Percentiles rank a stretch among this genome's conserved stretches.
Evolutionary conservation across 2,797 vertebrate genomes (phyloP).

Genomic region (Falco peregrinus): DNA sequence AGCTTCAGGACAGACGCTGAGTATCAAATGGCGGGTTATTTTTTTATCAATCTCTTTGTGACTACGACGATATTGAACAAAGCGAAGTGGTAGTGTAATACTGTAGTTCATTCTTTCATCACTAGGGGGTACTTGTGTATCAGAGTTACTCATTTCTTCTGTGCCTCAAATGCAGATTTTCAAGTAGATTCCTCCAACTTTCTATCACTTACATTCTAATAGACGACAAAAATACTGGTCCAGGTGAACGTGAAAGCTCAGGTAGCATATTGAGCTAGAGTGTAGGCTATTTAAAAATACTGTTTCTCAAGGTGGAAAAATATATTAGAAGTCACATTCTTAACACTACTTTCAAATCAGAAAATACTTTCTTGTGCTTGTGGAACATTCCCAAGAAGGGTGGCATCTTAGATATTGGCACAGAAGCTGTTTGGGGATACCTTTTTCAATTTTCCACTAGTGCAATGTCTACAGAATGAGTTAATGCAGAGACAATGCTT

Average conservation of each 20-base stretch:
- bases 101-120: slow-evolving; percentile 34
- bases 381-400: not conserved
- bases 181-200: not conserved
- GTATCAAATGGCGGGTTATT: not conserved
- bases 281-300: not conserved
- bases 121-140: slow-evolving; percentile 62
- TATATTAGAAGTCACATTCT: not conserved
- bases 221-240: not conserved
- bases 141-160: not conserved
- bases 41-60: not conserved
- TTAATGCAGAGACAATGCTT: not conserved
- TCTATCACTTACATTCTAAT: not conserved
- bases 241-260: not conserved
- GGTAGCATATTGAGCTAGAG: not conserved
- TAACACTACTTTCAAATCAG: not conserved
- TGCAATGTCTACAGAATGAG: not conserved
- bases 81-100: not conserved
- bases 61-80: not conserved
- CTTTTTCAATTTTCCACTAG: not conserved
- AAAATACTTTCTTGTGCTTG: not conserved
- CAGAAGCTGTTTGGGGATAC: not conserved
- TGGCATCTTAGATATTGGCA: not conserved
- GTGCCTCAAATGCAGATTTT: not conserved
- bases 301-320: not conserved
- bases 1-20: not conserved